phyloP scores from a whole-genome alignment of 1,140 invertebrate genomes.

The Drosophila pseudoananassae region DNA sequence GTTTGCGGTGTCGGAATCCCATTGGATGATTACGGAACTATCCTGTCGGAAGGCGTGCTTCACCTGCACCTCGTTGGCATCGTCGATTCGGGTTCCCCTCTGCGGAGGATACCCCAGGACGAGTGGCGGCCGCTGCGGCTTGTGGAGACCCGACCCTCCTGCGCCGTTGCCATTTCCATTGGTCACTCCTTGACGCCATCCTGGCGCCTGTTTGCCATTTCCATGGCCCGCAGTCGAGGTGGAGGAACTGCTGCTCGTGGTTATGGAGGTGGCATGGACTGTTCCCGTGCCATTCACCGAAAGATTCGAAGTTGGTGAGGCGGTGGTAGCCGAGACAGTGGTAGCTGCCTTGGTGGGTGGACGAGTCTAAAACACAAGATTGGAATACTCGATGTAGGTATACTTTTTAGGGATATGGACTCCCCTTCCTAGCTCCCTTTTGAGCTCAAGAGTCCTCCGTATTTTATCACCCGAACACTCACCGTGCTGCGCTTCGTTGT shows the following conservation, averaged over 20 bases:
- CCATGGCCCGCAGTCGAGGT: constrained; percentile 39
- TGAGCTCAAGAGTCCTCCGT: constrained; percentile 21
- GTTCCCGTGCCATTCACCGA: constrained; percentile 62
- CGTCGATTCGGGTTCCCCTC: constrained; percentile 86
- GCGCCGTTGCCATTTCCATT: constrained; percentile 64
- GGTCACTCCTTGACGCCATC: constrained; percentile 78
- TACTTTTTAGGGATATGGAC: neutral
- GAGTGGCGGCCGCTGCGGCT: constrained; percentile 88
- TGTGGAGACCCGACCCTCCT: constrained; percentile 83
- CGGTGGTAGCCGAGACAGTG: constrained; percentile 30
- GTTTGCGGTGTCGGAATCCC: constrained; percentile 93
- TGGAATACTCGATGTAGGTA: neutral
- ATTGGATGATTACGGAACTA: constrained; percentile 94
- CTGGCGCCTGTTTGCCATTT: constrained; percentile 59
- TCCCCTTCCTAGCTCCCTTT: neutral
- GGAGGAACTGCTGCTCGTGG: constrained; percentile 44
- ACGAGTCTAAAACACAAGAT: constrained; percentile 41
- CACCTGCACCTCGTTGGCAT: constrained; percentile 91
- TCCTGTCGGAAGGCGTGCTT: constrained; percentile 94
- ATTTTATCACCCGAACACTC: constrained; percentile 44
- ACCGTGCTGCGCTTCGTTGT: constrained; percentile 66
- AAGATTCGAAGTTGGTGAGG: constrained; percentile 50
- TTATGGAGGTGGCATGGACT: constrained; percentile 70
- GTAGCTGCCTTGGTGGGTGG: constrained; percentile 51
- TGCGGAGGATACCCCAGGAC: constrained; percentile 89